Conservation (phyloP, 2,888 invertebrate genomes). For the Campoplex capitator region DNA sequence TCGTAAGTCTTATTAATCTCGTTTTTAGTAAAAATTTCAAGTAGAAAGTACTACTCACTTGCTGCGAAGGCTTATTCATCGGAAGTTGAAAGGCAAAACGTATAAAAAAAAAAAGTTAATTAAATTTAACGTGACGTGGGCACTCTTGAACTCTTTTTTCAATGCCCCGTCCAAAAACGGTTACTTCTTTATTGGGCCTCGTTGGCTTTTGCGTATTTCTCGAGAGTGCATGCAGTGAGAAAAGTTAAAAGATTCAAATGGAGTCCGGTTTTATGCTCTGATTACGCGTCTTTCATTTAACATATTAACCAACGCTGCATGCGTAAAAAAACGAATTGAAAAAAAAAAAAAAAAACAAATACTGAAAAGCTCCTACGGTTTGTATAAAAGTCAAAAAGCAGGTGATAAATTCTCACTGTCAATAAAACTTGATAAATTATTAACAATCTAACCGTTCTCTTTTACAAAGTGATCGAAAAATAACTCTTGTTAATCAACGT, state of each 20-base stretch:
- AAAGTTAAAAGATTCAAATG: conserved; percentile 27
- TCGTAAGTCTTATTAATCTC: not conserved
- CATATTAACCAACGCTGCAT: conserved; percentile 25
- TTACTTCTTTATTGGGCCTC: conserved; percentile 7
- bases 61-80: not conserved
- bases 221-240: conserved; percentile 24
- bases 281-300: conserved; percentile 40
- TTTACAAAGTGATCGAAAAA: not conserved
- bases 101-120: conserved; percentile 7
- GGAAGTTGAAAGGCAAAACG: conserved; percentile 6
- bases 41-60: not conserved
- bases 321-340: not conserved
- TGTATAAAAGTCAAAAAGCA: not conserved
- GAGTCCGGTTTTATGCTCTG: conserved; percentile 63
- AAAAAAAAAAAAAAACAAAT: not conserved
- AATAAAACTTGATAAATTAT: not conserved
- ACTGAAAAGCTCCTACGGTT: conserved; percentile 18
- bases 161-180: conserved; percentile 1
- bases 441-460: not conserved
- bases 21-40: not conserved
- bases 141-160: conserved; percentile 24
- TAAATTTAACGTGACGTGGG: conserved; percentile 13
- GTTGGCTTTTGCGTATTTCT: conserved; percentile 14
- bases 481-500: not conserved
- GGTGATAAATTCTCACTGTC: not conserved